These are phyloP conservation scores for Zelleria hepariella DNA, from an alignment of 2,888 invertebrate species.

Conservation along the genomic window DNA sequence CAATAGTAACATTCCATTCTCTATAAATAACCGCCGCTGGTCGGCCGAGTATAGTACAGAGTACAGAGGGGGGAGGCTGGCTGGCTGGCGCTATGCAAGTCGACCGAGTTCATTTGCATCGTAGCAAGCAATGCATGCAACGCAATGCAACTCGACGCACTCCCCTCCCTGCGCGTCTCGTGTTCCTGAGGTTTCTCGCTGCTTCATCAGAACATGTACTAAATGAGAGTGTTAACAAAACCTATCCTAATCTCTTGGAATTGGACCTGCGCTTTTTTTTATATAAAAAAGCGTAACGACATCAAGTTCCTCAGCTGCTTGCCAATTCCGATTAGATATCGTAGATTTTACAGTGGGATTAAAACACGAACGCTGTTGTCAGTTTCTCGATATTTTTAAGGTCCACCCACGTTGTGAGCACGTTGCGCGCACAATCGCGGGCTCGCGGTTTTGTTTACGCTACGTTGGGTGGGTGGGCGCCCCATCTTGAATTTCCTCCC, in stretches of 20 bases:
- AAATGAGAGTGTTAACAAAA: neutral
- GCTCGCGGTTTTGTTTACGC: conserved; percentile 1
- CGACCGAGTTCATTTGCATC: conserved; percentile 56
- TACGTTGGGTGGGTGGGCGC: conserved; percentile 1
- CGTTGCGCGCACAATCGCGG: neutral
- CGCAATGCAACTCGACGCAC: conserved; percentile 10
- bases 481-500: conserved; percentile 10
- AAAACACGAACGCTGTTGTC: neutral
- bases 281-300: neutral
- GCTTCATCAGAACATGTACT: neutral
- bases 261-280: neutral
- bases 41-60: conserved; percentile 13
- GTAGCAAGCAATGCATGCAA: conserved; percentile 20
- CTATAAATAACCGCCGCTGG: conserved; percentile 43
- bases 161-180: neutral
- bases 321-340: neutral
- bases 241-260: neutral
- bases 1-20: conserved; percentile 50
- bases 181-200: neutral
- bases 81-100: conserved; percentile 26
- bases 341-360: neutral
- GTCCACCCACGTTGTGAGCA: conserved; percentile 2
- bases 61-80: conserved; percentile 21
- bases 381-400: conserved; percentile 1
- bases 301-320: neutral